These are phyloP conservation scores for Agrenia bidenticulata DNA, from an alignment of 2,888 invertebrate species.

Conservation along the genomic window DNA sequence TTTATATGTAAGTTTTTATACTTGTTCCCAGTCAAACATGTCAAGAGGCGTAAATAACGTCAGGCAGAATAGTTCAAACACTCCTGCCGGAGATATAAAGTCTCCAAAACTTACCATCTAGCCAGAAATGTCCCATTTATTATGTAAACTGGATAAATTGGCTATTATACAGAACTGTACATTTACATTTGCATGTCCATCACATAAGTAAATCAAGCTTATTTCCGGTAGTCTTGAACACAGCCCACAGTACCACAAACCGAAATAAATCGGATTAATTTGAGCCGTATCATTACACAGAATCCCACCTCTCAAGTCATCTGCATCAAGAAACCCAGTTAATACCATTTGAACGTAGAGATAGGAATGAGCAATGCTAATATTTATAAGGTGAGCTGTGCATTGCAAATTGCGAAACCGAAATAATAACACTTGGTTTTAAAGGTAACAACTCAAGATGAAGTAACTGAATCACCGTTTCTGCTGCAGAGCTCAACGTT, in stretches of 20 bases:
- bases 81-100: too few species aligned
- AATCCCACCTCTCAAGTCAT: not conserved
- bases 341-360: not conserved
- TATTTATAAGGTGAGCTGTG: conserved; percentile 6
- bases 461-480: not conserved
- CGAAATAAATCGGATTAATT: conserved; percentile 4
- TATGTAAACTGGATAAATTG: too few species aligned
- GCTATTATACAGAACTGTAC: too few species aligned
- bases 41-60: too few species aligned
- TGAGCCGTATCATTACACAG: not conserved
- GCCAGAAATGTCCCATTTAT: too few species aligned
- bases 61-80: too few species aligned
- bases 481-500: not conserved
- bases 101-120: too few species aligned
- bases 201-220: not conserved
- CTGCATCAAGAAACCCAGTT: not conserved
- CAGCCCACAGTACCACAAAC: not conserved
- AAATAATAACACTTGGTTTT: conserved; percentile 4
- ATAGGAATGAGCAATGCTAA: conserved; percentile 11
- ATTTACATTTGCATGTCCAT: too few species aligned
- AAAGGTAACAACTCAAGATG: not conserved
- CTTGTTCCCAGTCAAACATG: too few species aligned
- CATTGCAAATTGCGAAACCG: conserved; percentile 10
- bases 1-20: too few species aligned
- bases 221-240: not conserved